phyloP scores from a whole-genome alignment of 92 coral and sea anemone genomes.

The Hydrozoanthus gracilis region DNA sequence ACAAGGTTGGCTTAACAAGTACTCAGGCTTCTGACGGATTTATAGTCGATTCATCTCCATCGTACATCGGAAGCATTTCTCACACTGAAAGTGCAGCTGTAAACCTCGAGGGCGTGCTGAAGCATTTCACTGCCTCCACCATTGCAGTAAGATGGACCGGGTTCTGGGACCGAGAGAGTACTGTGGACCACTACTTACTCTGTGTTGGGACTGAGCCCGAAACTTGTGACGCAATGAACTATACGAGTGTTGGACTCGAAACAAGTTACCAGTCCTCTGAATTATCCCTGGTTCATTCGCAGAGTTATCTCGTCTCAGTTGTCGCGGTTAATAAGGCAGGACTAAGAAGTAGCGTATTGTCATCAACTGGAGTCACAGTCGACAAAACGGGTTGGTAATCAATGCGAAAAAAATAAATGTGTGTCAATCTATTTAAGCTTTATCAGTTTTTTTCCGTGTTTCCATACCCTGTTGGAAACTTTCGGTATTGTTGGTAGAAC shows the following conservation, averaged over 20 bases:
- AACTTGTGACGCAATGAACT: conserved; percentile 60
- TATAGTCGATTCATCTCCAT: conserved; percentile 71
- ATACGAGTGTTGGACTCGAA: conserved; percentile 48
- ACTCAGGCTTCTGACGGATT: conserved; percentile 62
- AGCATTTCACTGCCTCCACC: conserved; percentile 49
- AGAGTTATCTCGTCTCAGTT: conserved; percentile 73
- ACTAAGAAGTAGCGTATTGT: conserved; percentile 54
- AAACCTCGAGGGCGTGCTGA: not conserved
- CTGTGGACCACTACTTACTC: conserved; percentile 38
- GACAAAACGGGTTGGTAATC: conserved; percentile 73
- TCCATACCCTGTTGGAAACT: too few relatives aligned
- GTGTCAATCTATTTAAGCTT: too few relatives aligned
- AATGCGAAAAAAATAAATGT: too few relatives aligned
- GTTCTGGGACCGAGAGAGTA: conserved; percentile 74
- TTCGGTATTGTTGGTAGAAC: too few relatives aligned
- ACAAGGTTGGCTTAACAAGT: conserved; percentile 53
- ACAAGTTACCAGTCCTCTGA: conserved; percentile 43
- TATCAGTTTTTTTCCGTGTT: too few relatives aligned
- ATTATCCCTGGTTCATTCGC: conserved; percentile 57
- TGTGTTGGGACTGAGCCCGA: conserved; percentile 78
- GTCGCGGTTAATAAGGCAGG: conserved; percentile 73
- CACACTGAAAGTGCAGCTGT: conserved; percentile 40
- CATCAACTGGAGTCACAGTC: conserved; percentile 69
- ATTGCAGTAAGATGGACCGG: conserved; percentile 67
- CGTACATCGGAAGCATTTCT: conserved; percentile 62